A percentile compares a stretch with the other conserved stretches of the same genome.
phyloP scores from a whole-genome alignment of 92 coral and sea anemone genomes.

The Desmophyllum pertusum region DNA sequence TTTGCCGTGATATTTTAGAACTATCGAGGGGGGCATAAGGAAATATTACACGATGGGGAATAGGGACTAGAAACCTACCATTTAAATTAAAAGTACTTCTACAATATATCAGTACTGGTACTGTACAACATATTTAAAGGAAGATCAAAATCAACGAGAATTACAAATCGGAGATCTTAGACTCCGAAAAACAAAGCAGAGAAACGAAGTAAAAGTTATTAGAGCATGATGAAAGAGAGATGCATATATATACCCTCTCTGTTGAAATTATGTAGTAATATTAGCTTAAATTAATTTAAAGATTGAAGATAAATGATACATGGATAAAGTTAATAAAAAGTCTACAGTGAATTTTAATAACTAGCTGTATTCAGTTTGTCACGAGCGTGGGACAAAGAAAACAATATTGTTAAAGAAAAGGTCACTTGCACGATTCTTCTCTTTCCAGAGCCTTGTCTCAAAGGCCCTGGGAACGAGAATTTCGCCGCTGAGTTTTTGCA shows the following conservation, averaged over 20 bases:
- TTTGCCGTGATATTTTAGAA: too few species aligned
- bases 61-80: neutral
- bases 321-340: slow-evolving; percentile 26
- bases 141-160: slow-evolving; percentile 6
- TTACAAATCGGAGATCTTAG: neutral
- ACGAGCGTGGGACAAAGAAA: too few species aligned
- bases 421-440: too few species aligned
- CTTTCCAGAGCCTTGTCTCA: too few species aligned
- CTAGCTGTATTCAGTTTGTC: too few species aligned
- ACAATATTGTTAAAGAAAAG: too few species aligned
- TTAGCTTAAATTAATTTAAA: slow-evolving; percentile 10
- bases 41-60: neutral
- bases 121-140: neutral
- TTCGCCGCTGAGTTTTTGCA: too few species aligned
- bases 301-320: neutral
- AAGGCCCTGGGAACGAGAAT: too few species aligned
- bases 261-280: slow-evolving; percentile 3
- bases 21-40: neutral
- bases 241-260: neutral
- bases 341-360: neutral
- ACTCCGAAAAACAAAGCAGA: neutral
- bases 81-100: neutral
- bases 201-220: neutral
- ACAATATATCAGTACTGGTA: neutral
- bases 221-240: neutral